phyloP scores from a whole-genome alignment of 1,140 invertebrate species.

The Ips typographus region DNA sequence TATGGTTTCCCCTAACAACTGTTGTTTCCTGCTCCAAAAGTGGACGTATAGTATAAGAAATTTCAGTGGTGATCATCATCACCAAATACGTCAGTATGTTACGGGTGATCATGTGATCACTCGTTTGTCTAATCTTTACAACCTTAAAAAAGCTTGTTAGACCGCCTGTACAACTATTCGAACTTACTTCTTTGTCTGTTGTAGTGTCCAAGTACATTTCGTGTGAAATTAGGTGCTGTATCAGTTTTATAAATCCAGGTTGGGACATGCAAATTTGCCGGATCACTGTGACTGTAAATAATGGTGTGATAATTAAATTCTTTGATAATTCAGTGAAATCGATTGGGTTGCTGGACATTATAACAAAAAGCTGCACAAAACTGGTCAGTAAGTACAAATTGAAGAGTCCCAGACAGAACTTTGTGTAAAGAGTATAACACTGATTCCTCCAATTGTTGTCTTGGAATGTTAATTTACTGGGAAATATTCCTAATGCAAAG shows the following conservation, averaged over 20 bases:
- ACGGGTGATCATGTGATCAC: neutral
- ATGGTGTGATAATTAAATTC: slow-evolving; percentile 10
- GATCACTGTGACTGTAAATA: slow-evolving; percentile 3
- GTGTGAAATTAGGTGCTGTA: too few relatives aligned
- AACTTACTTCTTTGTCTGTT: too few relatives aligned
- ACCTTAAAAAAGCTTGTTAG: neutral
- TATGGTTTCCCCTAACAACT: neutral
- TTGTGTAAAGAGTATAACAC: neutral
- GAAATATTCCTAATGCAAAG: neutral
- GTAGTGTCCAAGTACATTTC: too few relatives aligned
- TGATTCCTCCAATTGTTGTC: neutral
- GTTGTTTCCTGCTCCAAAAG: neutral
- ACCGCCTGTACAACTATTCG: too few relatives aligned
- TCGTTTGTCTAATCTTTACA: neutral
- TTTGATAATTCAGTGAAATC: slow-evolving; percentile 8
- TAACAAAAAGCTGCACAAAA: slow-evolving; percentile 6
- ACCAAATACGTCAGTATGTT: slow-evolving; percentile 6
- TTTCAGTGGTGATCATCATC: slow-evolving; percentile 12
- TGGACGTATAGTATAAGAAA: slow-evolving; percentile 5
- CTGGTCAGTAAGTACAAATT: neutral
- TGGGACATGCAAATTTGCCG: neutral
- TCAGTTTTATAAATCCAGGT: neutral
- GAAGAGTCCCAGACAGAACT: neutral
- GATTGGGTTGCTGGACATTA: neutral
- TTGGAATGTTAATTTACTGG: neutral